These are phyloP conservation scores for Apis dorsata DNA, from an alignment of 1,140 invertebrate genomes.

Conservation along the genomic window DNA sequence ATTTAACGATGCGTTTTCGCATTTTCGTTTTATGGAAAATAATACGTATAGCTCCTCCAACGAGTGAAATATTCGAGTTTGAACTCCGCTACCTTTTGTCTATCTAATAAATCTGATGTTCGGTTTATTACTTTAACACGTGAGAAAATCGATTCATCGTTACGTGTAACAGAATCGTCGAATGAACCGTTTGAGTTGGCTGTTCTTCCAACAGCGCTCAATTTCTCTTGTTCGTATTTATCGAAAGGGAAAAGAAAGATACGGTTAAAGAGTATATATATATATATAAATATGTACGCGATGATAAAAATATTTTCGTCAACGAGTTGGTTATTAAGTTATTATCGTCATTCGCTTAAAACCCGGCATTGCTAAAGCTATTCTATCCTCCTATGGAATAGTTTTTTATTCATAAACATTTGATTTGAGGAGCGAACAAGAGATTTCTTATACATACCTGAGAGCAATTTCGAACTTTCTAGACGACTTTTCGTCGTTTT, in stretches of 20 bases:
- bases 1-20: slow-evolving; percentile 17
- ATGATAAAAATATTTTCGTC: not conserved
- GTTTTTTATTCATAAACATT: not conserved
- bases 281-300: not conserved
- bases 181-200: slow-evolving; percentile 3
- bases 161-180: slow-evolving; percentile 1
- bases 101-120: slow-evolving; percentile 45
- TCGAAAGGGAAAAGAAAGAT: no score
- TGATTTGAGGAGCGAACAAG: not conserved
- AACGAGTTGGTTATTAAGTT: no score
- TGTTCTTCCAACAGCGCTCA: not conserved
- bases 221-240: not conserved
- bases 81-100: not conserved
- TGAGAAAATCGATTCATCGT: slow-evolving; percentile 45
- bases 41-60: not conserved
- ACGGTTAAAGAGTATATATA: not conserved
- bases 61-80: slow-evolving; percentile 21
- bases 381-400: not conserved
- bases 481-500: not conserved
- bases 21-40: not conserved
- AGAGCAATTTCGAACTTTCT: not conserved
- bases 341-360: no score
- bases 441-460: slow-evolving; percentile 1
- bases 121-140: slow-evolving; percentile 37
- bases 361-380: no score